Base-by-base conservation (phyloP, 2,113 vertebrate species). In the Mormoops blainvillei region DNA sequence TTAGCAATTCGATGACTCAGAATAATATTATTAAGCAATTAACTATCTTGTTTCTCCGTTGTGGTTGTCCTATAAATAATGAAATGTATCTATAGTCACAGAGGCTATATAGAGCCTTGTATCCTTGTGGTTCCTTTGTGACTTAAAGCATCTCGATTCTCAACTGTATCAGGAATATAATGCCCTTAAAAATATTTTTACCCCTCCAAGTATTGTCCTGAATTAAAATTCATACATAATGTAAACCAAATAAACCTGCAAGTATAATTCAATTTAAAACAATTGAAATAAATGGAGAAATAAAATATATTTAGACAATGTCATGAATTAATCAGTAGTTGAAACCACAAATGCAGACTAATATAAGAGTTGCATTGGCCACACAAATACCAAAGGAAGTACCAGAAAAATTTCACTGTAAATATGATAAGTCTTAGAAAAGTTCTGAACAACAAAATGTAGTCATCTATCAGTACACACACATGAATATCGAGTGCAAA, bases 11-110 rank as follows among this genome's bases (percentile, higher is more conserved):
- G 96, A 93, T 91, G 58, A 82, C 28, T 70, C 26, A 58, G 56
- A 85, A 88, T 88, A 87, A 76, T 56, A 48, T 52, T 83, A 78
- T 91, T 96, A 91, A 88, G 31, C 96, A 95, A 95, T 94, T 74
- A 95, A 83, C 70, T 54, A 19, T 68, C 76, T 95, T 54, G 68
- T 95, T 93, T 93, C 81, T 95, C 58, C 96, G 41, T 33, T 93
- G 41, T 68, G 52, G 13, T 58, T 16, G 58, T 77, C 87, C 81
- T 88, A 95, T 95, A 96, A 95, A 88, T 71, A 91, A 71, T 86
- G 61, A 95, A 87, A 61, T 43, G 16, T 28, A 68, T 71, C 52
- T 96, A 26, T 3, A 93, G 45, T 81, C 52, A 82, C 70, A 68
- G 14, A 81, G 7, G 15, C n/a, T 33, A 26, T 80, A 41, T 58